These are phyloP conservation scores for Telmatherina bonti DNA, from an alignment of 2,797 vertebrate genomes.

Conservation along the genomic window DNA sequence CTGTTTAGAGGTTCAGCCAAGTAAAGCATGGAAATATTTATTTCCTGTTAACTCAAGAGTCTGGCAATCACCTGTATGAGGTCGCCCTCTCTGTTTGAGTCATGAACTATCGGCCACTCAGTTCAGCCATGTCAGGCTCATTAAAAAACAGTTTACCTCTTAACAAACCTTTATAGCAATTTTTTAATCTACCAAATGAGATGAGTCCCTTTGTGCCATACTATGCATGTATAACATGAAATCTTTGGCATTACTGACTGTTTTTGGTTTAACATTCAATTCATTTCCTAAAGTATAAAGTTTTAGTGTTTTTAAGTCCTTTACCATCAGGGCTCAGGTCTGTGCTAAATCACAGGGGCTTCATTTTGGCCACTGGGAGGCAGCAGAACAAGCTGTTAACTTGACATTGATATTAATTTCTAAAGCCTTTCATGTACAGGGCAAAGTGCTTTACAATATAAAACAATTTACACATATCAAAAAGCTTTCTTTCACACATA, in stretches of 20 bases:
- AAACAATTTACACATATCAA: too few species aligned
- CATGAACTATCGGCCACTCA: conserved; percentile 49
- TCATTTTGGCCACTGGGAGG: background rate
- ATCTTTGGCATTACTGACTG: background rate
- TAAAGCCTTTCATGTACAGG: too few species aligned
- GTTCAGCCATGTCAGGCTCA: conserved; percentile 45
- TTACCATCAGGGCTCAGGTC: background rate
- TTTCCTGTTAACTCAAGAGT: conserved; percentile 82
- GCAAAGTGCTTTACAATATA: too few species aligned
- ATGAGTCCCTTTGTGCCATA: background rate
- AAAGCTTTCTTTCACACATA: too few species aligned
- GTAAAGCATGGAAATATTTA: conserved; percentile 82
- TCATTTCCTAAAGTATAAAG: background rate
- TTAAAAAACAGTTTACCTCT: conserved; percentile 33
- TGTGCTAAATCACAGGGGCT: background rate
- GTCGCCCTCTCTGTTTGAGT: conserved; percentile 66
- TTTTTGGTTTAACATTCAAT: background rate
- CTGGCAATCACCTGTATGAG: conserved; percentile 76
- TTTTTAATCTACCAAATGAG: conserved; percentile 15
- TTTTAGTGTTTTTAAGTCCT: background rate
- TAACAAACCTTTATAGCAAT: conserved; percentile 33
- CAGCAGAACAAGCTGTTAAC: background rate
- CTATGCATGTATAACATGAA: background rate
- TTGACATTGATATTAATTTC: too few species aligned
- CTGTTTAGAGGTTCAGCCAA: conserved; percentile 73